Evolutionary conservation across 2,888 invertebrate species (phyloP).

Genomic region (Clitarchus hookeri): DNA sequence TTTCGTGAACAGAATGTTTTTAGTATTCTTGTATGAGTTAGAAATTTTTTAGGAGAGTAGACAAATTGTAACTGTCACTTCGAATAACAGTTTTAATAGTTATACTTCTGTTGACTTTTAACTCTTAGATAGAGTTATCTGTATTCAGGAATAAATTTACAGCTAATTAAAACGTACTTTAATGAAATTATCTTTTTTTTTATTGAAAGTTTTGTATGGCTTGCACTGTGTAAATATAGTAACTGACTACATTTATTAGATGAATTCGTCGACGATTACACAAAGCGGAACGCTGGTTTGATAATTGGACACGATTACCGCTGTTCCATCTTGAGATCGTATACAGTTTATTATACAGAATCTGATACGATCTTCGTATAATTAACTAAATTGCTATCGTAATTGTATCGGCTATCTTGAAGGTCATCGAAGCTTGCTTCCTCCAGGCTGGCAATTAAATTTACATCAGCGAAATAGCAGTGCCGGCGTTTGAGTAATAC

Average conservation of each 20-base stretch:
- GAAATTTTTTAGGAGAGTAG: too few relatives aligned
- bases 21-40: too few relatives aligned
- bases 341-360: neutral
- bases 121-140: too few relatives aligned
- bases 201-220: too few relatives aligned
- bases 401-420: neutral
- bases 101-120: too few relatives aligned
- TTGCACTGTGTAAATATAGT: neutral
- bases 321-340: neutral
- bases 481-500: neutral
- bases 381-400: slow-evolving; percentile 2
- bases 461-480: neutral
- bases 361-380: neutral
- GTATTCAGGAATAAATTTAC: too few relatives aligned
- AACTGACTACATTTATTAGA: neutral
- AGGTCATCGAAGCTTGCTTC: slow-evolving; percentile 1
- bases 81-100: too few relatives aligned
- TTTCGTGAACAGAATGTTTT: too few relatives aligned
- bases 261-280: neutral
- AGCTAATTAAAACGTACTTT: too few relatives aligned
- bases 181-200: too few relatives aligned
- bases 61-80: too few relatives aligned
- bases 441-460: neutral
- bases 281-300: neutral
- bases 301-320: neutral